Percentiles rank a stretch among this genome's conserved stretches.
Evolutionary conservation across 2,888 invertebrate species (phyloP).

Genomic region (Andrena fulva): DNA sequence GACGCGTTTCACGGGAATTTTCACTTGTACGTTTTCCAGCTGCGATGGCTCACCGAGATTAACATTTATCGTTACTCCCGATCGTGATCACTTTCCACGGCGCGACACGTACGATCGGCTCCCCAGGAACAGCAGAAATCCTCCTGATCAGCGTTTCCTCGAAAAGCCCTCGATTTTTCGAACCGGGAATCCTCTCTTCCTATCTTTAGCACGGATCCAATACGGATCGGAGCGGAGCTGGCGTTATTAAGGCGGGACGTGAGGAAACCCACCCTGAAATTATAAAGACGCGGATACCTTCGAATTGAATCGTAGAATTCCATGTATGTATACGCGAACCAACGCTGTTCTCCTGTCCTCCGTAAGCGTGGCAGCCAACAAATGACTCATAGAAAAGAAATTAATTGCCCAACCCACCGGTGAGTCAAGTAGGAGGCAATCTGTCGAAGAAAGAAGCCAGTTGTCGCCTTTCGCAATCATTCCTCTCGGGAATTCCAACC

Average conservation of each 20-base stretch:
- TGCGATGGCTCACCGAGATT: constrained; percentile 41
- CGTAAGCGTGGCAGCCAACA: background rate
- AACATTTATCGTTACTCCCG: constrained; percentile 44
- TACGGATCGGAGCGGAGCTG: constrained; percentile 9
- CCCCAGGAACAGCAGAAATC: constrained; percentile 25
- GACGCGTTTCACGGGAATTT: constrained; percentile 23
- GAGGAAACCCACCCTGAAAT: constrained; percentile 28
- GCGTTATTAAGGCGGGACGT: constrained; percentile 58
- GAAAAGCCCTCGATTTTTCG: constrained; percentile 56
- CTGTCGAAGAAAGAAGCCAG: background rate
- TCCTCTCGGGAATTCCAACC: background rate
- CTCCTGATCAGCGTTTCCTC: constrained; percentile 63
- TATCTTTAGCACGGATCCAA: constrained; percentile 40
- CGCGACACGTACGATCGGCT: constrained; percentile 49
- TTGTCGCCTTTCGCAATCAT: background rate
- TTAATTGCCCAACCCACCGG: constrained; percentile 9
- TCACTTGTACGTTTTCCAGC: constrained; percentile 28
- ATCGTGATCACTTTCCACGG: constrained; percentile 31
- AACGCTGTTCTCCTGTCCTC: background rate
- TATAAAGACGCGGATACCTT: constrained; percentile 36
- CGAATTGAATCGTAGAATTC: constrained; percentile 20
- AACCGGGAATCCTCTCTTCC: constrained; percentile 4
- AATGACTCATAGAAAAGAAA: constrained; percentile 11
- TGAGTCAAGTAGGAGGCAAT: constrained; percentile 4
- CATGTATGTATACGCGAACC: background rate